Evolutionary conservation across 1,140 invertebrate species (phyloP).

Genomic region (Ephestia elutella): DNA sequence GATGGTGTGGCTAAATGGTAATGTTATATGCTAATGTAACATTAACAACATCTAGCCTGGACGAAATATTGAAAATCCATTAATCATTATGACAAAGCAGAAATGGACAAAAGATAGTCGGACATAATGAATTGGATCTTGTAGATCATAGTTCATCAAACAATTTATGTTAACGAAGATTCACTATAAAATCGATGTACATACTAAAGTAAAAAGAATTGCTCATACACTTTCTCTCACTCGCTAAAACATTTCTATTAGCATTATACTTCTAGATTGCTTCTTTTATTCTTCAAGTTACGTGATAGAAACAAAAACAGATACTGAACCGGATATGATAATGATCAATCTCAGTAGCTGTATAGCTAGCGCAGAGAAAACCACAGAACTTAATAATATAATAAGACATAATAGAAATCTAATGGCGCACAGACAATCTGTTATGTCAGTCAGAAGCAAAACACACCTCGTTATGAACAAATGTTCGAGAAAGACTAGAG

Average conservation of each 20-base stretch:
- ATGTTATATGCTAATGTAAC: neutral
- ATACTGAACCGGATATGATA: neutral
- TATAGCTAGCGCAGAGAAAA: neutral
- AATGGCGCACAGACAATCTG: neutral
- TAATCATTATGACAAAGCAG: too few relatives aligned
- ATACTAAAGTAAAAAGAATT: too few relatives aligned
- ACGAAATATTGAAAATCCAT: too few relatives aligned
- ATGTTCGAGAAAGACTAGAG: neutral
- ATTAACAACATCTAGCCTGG: too few relatives aligned
- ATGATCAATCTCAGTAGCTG: neutral
- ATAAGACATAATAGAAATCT: neutral
- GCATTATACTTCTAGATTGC: too few relatives aligned
- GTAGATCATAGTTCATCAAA: too few relatives aligned
- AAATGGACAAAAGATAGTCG: too few relatives aligned
- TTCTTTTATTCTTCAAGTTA: neutral
- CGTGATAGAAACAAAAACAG: neutral
- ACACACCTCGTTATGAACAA: neutral
- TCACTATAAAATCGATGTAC: too few relatives aligned
- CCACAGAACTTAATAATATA: neutral
- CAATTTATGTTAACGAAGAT: too few relatives aligned
- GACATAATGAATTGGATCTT: too few relatives aligned
- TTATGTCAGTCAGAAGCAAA: neutral
- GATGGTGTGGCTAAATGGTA: neutral
- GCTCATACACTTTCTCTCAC: too few relatives aligned
- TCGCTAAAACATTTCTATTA: too few relatives aligned